Conservation (phyloP, 2,888 invertebrate genomes). For the Drosophila formosana region DNA sequence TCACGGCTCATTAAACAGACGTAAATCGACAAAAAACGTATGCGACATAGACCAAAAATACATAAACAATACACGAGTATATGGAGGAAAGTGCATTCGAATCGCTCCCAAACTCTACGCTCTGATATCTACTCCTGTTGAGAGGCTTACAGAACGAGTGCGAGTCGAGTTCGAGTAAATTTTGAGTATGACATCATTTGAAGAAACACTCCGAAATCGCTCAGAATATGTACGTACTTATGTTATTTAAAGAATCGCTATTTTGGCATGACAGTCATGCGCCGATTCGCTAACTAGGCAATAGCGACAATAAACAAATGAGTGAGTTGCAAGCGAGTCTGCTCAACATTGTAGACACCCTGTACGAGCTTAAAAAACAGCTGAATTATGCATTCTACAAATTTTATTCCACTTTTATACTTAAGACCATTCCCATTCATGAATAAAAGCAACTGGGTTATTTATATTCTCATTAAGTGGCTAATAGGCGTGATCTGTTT, state of each 20-base stretch:
- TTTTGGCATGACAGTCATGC: constrained; percentile 68
- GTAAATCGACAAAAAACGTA: constrained; percentile 22
- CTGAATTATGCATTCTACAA: neutral
- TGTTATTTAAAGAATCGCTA: constrained; percentile 50
- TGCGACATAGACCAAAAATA: constrained; percentile 10
- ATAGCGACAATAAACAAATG: constrained; percentile 37
- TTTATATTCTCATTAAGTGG: neutral
- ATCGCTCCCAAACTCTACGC: neutral
- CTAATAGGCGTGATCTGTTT: constrained; percentile 36
- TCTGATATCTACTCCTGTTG: constrained; percentile 19
- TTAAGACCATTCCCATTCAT: constrained; percentile 4
- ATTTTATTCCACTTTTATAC: neutral
- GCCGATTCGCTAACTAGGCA: constrained; percentile 47
- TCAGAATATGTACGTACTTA: constrained; percentile 26
- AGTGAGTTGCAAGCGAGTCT: neutral
- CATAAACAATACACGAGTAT: neutral
- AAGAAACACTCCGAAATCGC: constrained; percentile 31
- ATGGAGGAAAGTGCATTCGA: constrained; percentile 36
- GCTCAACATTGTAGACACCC: constrained; percentile 28
- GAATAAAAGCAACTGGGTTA: neutral
- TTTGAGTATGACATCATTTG: constrained; percentile 49
- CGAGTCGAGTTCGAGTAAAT: constrained; percentile 13
- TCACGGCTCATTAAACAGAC: constrained; percentile 68
- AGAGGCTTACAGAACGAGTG: neutral
- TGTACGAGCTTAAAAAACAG: neutral